phyloP scores from a whole-genome alignment of 1,140 invertebrate species.

The Drosophila takahashii region DNA sequence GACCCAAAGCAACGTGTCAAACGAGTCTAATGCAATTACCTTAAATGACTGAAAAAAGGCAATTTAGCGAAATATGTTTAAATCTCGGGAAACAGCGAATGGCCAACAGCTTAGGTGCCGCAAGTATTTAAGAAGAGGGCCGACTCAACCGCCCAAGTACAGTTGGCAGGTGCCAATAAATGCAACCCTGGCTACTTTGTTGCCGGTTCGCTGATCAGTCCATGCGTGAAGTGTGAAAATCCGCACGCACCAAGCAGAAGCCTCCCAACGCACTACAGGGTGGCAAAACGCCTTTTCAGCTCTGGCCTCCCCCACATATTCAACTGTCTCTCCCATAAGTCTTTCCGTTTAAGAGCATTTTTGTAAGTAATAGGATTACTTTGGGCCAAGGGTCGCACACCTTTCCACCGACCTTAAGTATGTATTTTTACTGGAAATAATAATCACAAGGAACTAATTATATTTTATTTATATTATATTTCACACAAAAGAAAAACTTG shows the following conservation, averaged over 20 bases:
- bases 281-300: background rate
- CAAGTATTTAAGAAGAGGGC: constrained; percentile 17
- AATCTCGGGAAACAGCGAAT: constrained; percentile 16
- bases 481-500: too few relatives aligned
- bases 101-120: constrained; percentile 17
- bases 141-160: constrained; percentile 1
- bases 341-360: constrained; percentile 53
- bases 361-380: constrained; percentile 60
- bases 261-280: constrained; percentile 14
- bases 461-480: too few relatives aligned
- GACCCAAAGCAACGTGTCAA: constrained; percentile 38
- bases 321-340: constrained; percentile 1
- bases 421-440: background rate
- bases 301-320: background rate
- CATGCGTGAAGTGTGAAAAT: constrained; percentile 60
- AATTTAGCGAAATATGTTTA: constrained; percentile 57
- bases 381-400: constrained; percentile 46
- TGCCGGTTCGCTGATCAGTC: constrained; percentile 1
- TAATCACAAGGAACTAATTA: background rate
- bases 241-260: constrained; percentile 32
- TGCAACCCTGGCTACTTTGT: constrained; percentile 24
- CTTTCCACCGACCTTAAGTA: constrained; percentile 18
- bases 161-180: constrained; percentile 17
- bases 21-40: constrained; percentile 53
- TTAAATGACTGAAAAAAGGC: constrained; percentile 53